Evolutionary conservation across 2,797 vertebrate genomes (phyloP).

Genomic region (Gallinago nigripennis): DNA sequence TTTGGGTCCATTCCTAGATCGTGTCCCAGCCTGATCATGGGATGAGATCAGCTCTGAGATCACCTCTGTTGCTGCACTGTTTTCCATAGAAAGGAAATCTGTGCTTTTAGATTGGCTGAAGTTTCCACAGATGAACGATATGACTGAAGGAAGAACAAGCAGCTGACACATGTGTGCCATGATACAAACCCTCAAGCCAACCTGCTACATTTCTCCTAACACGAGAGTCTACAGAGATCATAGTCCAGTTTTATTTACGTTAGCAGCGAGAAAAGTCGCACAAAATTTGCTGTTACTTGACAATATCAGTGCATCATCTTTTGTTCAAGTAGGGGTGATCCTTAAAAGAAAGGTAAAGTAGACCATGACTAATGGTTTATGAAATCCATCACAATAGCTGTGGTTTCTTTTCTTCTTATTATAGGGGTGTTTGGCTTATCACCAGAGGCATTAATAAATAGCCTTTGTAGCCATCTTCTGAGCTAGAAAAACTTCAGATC

Average conservation of each 20-base stretch:
- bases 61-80: neutral
- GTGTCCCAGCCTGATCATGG: neutral
- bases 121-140: neutral
- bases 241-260: neutral
- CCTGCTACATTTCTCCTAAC: neutral
- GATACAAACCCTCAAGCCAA: neutral
- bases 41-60: constrained; percentile 25
- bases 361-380: neutral
- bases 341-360: neutral
- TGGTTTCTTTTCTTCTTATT: neutral
- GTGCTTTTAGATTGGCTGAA: neutral
- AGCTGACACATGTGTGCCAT: neutral
- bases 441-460: neutral
- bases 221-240: neutral
- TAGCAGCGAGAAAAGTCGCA: neutral
- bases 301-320: neutral
- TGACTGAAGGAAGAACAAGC: neutral
- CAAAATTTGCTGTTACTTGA: neutral
- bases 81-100: neutral
- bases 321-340: neutral
- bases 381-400: neutral
- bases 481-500: neutral
- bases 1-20: neutral
- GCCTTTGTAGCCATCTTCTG: neutral
- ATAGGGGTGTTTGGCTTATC: neutral